Evolutionary conservation across 2,888 invertebrate species (phyloP).

Genomic region (Epicampocera succincta): DNA sequence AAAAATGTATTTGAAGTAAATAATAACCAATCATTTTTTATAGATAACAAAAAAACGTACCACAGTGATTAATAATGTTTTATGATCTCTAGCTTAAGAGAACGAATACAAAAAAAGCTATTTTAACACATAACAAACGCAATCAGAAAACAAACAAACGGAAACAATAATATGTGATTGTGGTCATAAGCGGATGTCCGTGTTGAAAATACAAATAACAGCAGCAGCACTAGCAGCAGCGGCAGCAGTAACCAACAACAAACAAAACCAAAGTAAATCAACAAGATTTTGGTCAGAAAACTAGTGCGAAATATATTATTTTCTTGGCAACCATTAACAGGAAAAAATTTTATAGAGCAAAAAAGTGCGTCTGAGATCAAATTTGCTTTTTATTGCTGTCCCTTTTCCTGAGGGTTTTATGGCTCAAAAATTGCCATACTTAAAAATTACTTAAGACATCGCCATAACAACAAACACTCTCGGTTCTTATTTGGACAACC

Average conservation of each 20-base stretch:
- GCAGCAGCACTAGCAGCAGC: constrained; percentile 14
- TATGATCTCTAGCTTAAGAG: constrained; percentile 56
- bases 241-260: neutral
- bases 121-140: constrained; percentile 5
- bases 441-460: constrained; percentile 66
- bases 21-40: constrained; percentile 67
- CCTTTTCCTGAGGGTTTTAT: constrained; percentile 18
- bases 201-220: constrained; percentile 47
- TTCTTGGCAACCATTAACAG: constrained; percentile 31
- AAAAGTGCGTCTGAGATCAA: constrained; percentile 42
- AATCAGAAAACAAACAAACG: constrained; percentile 39
- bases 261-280: neutral
- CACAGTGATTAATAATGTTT: constrained; percentile 67
- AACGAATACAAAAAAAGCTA: neutral
- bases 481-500: constrained; percentile 14
- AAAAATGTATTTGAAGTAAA: constrained; percentile 51
- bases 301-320: neutral
- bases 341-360: constrained; percentile 2
- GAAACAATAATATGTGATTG: constrained; percentile 68
- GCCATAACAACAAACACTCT: constrained; percentile 48
- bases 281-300: neutral
- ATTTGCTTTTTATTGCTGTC: constrained; percentile 30
- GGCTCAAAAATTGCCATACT: constrained; percentile 60
- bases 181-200: constrained; percentile 67
- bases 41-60: constrained; percentile 28